A percentile compares a stretch with the other conserved stretches of the same genome.
phyloP scores from a whole-genome alignment of 2,113 vertebrate genomes.

The Nothoprocta pentlandii region DNA sequence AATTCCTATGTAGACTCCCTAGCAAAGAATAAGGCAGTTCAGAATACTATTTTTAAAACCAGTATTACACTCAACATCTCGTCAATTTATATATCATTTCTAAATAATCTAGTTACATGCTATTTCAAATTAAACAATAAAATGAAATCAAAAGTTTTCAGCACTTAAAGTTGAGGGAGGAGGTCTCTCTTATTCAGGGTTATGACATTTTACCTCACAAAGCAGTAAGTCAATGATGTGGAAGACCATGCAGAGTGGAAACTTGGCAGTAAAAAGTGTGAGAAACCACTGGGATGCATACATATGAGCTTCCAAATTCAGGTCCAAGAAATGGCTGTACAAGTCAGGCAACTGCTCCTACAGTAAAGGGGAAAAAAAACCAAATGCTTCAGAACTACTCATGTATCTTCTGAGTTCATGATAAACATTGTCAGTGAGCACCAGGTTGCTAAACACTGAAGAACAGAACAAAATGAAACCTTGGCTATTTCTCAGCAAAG shows the following conservation, averaged over 20 bases:
- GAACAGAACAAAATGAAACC: not conserved
- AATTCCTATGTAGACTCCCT: not conserved
- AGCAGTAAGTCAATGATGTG: constrained; percentile 99
- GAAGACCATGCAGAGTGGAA: constrained; percentile 99
- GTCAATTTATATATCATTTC: not conserved
- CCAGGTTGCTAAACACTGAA: not conserved
- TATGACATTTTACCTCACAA: constrained; percentile 86
- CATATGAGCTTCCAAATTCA: constrained; percentile 98
- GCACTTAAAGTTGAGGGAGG: not conserved
- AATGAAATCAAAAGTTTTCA: not conserved
- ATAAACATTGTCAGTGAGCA: not conserved
- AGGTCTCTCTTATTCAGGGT: not conserved
- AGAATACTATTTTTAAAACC: not conserved
- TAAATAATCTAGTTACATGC: not conserved
- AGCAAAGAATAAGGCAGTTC: not conserved
- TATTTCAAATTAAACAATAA: not conserved
- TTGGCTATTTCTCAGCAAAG: not conserved
- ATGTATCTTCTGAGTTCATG: not conserved
- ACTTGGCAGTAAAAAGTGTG: constrained; percentile 99
- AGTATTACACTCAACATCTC: not conserved
- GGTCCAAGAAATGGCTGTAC: constrained; percentile 89
- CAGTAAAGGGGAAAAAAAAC: constrained; percentile 12
- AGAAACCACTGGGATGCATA: constrained; percentile 99
- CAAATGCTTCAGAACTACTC: not conserved
- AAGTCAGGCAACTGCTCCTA: constrained; percentile 95